phyloP scores from a whole-genome alignment of 2,888 invertebrate species.

The Lamellibrachia satsuma region DNA sequence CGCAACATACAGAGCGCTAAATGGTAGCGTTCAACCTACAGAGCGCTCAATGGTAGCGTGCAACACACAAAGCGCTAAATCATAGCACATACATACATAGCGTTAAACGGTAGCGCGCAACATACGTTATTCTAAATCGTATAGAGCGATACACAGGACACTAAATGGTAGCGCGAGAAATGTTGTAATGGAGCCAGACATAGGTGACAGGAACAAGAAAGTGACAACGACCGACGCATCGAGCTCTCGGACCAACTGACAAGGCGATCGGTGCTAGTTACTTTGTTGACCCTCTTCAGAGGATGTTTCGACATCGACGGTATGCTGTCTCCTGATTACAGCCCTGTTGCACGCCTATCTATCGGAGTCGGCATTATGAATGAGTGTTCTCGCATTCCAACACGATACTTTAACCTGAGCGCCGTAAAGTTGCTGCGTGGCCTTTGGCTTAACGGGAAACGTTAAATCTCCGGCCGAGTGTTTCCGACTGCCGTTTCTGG shows the following conservation, averaged over 20 bases:
- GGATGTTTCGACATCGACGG: background rate
- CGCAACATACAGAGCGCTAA: no score
- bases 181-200: no score
- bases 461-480: constrained; percentile 7
- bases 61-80: no score
- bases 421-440: background rate
- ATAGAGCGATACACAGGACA: background rate
- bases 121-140: background rate
- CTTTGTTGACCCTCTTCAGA: background rate
- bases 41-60: no score
- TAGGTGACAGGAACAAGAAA: background rate
- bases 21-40: no score
- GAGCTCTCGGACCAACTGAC: background rate
- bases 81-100: no score
- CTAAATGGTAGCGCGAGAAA: background rate
- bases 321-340: constrained; percentile 3
- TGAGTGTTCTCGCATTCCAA: background rate
- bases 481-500: background rate
- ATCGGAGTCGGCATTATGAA: background rate
- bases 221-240: background rate
- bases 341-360: background rate
- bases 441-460: background rate
- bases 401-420: background rate
- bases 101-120: no score
- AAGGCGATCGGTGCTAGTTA: background rate